Evolutionary conservation across 1,140 invertebrate genomes (phyloP), one percentile per base, ranked within the genome.

Genomic region (Reticulitermes speratus): DNA sequence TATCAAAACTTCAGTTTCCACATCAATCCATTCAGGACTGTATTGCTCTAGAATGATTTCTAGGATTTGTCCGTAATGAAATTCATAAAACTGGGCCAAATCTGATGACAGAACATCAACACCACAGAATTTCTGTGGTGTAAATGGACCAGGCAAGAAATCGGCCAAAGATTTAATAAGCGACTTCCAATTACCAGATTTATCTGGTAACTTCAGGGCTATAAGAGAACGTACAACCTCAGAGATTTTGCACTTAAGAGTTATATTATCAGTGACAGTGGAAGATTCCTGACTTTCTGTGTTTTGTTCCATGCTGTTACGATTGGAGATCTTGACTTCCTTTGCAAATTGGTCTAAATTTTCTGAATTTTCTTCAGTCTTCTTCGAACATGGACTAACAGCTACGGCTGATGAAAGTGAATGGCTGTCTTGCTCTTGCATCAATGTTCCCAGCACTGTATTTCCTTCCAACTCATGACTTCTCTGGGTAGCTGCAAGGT

Each of bases 121-220:
- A 87, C 90, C 89, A 83, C 90, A 75, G 87, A 95, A 90, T 88
- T 94, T 94, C 88, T 95, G 93, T 25, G 93, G 90, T 0, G 94
- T 95, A 45, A 94, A 86, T 5, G 93, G 93, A 0, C 94, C 94
- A 1, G 95, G 95, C 38, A 96, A 90, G 86, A 90, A 89, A 32
- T 88, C 83, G 8, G 88, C 75, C 23, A 93, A 89, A 88, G 82
- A 59, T 44, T 30, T 44, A 16, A 86, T 45, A 6, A 86, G 30
- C 11, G 8, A 6, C 44, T 84, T 32, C n/a, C 92, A 89, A 89
- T 55, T 55, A 55, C 19, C 52, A 55, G 52, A 55, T 55, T 21
- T 16, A 5, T 55, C 52, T 19, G 52, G 52, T 5, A 55, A 16
- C 52, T 55, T 55, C 14, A 55, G 52, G 52, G 52, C 52, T 5